Base-by-base conservation (phyloP, 2,113 vertebrate genomes). In the Leucoraja erinaceus region DNA sequence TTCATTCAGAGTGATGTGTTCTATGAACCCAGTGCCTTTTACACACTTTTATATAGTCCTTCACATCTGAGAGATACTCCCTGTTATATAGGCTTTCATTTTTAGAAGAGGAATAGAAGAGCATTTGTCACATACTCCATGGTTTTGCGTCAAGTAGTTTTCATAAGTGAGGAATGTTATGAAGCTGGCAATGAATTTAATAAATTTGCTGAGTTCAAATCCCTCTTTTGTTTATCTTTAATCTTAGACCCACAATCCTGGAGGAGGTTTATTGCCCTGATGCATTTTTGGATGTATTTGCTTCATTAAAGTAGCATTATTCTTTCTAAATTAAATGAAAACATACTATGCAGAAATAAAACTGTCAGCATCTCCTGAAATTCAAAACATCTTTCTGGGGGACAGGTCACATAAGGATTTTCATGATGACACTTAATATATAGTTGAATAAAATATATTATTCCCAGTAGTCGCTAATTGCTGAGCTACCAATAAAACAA, bases 191-290 rank as follows among this genome's bases (percentile, higher is more conserved):
- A n/a, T 47, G 90, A 74, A 90, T 91, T 72, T 38, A 72, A 22
- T 91, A 68, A 38, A 91, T 68, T 72, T 91, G 90, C 68, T 68
- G 90, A 70, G 66, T 91, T 91, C 90, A 91, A 72, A 28, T 72
- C 90, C 66, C 88, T 47, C 70, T 12, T 18, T 0, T 72, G 68
- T 91, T 91, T 91, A 91, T 91, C 66, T 91, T 91, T 72, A 90
- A 90, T 90, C 88, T 70, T 31, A 9, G 68, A 38, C 88, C 38
- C 61, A 22, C 38, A 22, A 91, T 90, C 88, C 68, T 74, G 68
- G 68, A 91, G 90, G 31, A 22, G 20, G 72, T 72, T 25, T 11
- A 88, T 74, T 72, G 63, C 68, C 20, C 54, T 12, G 8, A 54
- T 54, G 20, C 90, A 72, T 28, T 20, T 28, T 38, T 91, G 25